Base-by-base conservation (phyloP, 1,140 invertebrate species). In the Chironomus striatipennis region DNA sequence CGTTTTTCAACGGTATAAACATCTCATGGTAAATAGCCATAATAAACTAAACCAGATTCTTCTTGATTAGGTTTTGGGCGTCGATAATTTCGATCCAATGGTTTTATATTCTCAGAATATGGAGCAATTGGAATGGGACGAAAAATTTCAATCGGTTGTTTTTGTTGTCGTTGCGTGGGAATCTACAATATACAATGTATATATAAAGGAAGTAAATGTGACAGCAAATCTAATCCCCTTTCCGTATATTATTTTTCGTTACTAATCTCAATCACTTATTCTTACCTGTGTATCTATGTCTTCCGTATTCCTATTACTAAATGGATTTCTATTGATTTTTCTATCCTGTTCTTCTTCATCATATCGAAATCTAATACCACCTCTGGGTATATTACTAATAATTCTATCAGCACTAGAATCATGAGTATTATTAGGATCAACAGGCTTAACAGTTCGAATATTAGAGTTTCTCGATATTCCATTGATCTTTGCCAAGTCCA, bases 1-100 rank as follows among this genome's bases (percentile, higher is more conserved):
- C 4, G 5, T 57, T 57, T n/a, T n/a, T 57, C 47, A 57, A 57
- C 12, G 24, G 24, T 34, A 34, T 34, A 34, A 34, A 34, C 47
- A 12, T 18, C 65, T 70, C 18, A 70, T 21, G 65, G 65, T 18
- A 70, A 70, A 20, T 70, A 70, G 9, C 65, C 65, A 70, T 70
- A 9, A 70, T 20, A 70, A 7, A 70, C 20, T 20, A 70, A 70
- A 21, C 18, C 65, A 7, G n/a, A 10, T 20, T 15, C 47, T 57
- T 57, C 47, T 15, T 57, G 12, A 57, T 57, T 15, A 57, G n/a
- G n/a, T 15, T 5, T 57, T 57, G 12, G 47, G 12, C 47, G 65
- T 9, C 6, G 9, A 70, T 20, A 70, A 20, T 21, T 70, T 70
- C 7, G 8, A 21, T 70, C 65, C 65, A 20, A 21, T 70, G 65